phyloP scores from a whole-genome alignment of 92 coral and sea anemone genomes.

The Umimayanthus kanabou region DNA sequence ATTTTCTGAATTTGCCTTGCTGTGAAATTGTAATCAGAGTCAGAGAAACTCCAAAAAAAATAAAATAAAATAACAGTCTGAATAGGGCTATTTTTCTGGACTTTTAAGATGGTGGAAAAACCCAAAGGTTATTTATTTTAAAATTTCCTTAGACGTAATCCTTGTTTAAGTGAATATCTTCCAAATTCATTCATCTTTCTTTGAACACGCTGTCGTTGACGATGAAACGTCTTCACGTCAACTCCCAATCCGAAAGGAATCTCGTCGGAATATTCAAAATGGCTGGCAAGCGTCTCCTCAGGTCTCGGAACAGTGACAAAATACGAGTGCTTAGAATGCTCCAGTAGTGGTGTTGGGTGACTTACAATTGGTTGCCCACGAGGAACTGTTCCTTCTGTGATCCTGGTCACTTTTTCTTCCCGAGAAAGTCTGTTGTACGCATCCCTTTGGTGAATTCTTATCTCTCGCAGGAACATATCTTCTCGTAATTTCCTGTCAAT shows the following conservation, averaged over 20 bases:
- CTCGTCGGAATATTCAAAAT: background rate
- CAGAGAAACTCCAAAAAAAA: too few relatives aligned
- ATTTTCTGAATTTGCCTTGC: too few relatives aligned
- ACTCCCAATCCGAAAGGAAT: conserved; percentile 11
- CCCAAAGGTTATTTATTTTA: too few relatives aligned
- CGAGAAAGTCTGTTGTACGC: conserved; percentile 17
- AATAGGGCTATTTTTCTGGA: background rate
- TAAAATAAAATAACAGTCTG: too few relatives aligned
- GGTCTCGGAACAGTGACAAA: background rate
- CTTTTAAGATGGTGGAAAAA: too few relatives aligned
- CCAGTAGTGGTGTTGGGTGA: background rate
- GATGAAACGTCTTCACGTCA: conserved; percentile 1
- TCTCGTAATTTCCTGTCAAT: conserved; percentile 51
- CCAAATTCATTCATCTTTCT: conserved; percentile 24
- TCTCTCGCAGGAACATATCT: conserved; percentile 38
- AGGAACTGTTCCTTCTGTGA: background rate
- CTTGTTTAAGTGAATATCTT: background rate
- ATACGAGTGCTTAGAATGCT: background rate
- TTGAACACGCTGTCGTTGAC: conserved; percentile 25
- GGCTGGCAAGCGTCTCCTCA: background rate
- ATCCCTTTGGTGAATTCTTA: conserved; percentile 30
- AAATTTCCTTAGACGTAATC: too few relatives aligned
- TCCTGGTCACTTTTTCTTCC: conserved; percentile 6
- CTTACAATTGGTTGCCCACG: background rate
- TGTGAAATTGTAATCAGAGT: too few relatives aligned